phyloP scores from a whole-genome alignment of 2,113 vertebrate genomes.

The Campylomormyrus numenius region DNA sequence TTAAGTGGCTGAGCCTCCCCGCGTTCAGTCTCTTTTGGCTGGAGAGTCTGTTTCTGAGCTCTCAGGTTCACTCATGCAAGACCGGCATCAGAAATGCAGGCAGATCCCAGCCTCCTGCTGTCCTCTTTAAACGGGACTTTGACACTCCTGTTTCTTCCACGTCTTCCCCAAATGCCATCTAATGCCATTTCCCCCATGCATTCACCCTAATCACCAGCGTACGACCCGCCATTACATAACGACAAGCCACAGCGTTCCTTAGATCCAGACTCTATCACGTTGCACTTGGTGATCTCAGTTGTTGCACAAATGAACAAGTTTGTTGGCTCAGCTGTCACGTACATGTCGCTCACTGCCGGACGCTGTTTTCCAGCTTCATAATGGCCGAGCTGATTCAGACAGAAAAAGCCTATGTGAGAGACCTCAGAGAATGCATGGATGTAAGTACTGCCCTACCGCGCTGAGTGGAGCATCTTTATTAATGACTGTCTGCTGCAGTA shows the following conservation, averaged over 20 bases:
- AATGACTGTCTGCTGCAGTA: not conserved
- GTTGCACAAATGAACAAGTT: not conserved
- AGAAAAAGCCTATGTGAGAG: constrained; percentile 93
- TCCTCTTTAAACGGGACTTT: not conserved
- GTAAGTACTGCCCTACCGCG: constrained; percentile 63
- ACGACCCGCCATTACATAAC: not conserved
- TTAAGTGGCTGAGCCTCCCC: not conserved
- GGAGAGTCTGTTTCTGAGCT: not conserved
- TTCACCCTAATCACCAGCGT: not conserved
- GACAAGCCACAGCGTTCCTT: not conserved
- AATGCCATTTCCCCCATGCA: not conserved
- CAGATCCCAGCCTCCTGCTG: not conserved
- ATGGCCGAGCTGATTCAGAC: constrained; percentile 99
- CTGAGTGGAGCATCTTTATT: not conserved
- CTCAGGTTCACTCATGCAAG: not conserved
- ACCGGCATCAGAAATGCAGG: not conserved
- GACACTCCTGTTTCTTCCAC: not conserved
- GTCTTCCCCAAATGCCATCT: not conserved
- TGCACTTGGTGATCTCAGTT: not conserved
- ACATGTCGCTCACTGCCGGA: not conserved
- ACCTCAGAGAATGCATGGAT: constrained; percentile 96
- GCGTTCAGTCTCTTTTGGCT: not conserved
- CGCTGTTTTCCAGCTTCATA: constrained; percentile 76
- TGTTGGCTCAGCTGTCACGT: not conserved
- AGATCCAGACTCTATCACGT: not conserved